Base-by-base conservation (phyloP, 1,140 invertebrate species). In the Bombus polaris region DNA sequence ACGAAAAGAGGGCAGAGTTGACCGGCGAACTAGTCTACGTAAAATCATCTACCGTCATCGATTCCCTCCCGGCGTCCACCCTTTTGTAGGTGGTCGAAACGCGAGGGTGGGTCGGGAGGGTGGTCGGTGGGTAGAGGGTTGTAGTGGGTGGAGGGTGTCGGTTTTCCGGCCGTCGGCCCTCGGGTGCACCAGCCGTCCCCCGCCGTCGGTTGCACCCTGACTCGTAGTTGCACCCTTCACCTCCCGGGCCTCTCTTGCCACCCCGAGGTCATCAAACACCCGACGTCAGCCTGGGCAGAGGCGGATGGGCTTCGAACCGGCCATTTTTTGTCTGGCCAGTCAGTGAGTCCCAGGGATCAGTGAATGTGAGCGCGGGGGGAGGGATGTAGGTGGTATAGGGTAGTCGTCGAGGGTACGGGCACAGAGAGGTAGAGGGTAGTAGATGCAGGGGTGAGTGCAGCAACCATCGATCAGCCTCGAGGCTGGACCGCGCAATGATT, bases 311-410 rank as follows among this genome's bases (percentile, higher is more conserved):
- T 92, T 93, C 91, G 94, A 93, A 92, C 94, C 94, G 94, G 94
- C 94, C 94, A 95, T 95, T 95, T 95, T 95, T 95, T 95, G 95
- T 95, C 94, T 95, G 95, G 94, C 94, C 94, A 95, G 94, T 95
- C 94, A 95, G 94, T 95, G 94, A 94, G 94, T 95, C 93, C 94
- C 94, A 94, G 95, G 95, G 93, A 94, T 95, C 94, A 95, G 94
- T 95, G 93, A 95, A 94, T 94, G 91, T 88, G 86, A 88, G 88
- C 87, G 81, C 81, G 90, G 83, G 74, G 66, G 44, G 72, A 39
- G 62, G 80, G 62, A 76, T 42, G 83, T 81, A 85, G 85, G 86
- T 65, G 83, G 74, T 81, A 44, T 86, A 83, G 78, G 71, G 83
- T 81, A 83, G 87, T 72, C 76, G 84, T 66, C 83, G 70, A 66